Conservation (phyloP, 2,888 invertebrate genomes). For the Drosophila neutralis region DNA sequence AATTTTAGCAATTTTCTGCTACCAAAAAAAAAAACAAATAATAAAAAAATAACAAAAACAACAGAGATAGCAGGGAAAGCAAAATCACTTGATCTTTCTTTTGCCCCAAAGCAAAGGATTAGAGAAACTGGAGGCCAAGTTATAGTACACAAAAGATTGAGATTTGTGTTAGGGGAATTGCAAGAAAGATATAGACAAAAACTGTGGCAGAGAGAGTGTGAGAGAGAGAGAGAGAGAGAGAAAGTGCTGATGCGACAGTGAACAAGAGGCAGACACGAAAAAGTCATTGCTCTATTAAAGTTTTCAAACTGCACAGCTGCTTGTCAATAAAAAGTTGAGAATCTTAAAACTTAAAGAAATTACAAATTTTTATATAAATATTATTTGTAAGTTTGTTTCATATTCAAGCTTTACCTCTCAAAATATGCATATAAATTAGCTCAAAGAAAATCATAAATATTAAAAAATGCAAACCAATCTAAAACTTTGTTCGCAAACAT, state of each 20-base stretch:
- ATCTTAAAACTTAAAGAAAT: not conserved
- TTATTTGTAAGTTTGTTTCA: not conserved
- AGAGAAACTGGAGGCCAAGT: conserved; percentile 19
- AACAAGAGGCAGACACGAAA: conserved; percentile 7
- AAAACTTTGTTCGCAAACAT: not conserved
- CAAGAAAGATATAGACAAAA: not conserved
- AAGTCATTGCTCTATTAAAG: conserved; percentile 10
- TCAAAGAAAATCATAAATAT: conserved; percentile 9
- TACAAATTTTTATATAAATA: not conserved
- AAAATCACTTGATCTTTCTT: conserved; percentile 19
- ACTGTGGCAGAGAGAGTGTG: not conserved
- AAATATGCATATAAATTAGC: conserved; percentile 13
- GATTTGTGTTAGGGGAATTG: conserved; percentile 25
- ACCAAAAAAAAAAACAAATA: not conserved
- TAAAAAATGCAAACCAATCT: not conserved
- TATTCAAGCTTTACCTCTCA: not conserved
- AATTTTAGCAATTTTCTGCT: conserved; percentile 57
- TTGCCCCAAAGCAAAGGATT: conserved; percentile 29
- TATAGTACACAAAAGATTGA: conserved; percentile 25
- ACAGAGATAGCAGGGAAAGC: conserved; percentile 1
- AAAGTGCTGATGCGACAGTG: conserved; percentile 1
- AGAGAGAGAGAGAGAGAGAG: not conserved
- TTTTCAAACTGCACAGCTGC: not conserved
- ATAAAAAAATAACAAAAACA: conserved; percentile 1
- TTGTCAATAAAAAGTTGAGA: not conserved